Base-by-base conservation (phyloP, 64 coral and sea anemone genomes). In the Acropora yongei region DNA sequence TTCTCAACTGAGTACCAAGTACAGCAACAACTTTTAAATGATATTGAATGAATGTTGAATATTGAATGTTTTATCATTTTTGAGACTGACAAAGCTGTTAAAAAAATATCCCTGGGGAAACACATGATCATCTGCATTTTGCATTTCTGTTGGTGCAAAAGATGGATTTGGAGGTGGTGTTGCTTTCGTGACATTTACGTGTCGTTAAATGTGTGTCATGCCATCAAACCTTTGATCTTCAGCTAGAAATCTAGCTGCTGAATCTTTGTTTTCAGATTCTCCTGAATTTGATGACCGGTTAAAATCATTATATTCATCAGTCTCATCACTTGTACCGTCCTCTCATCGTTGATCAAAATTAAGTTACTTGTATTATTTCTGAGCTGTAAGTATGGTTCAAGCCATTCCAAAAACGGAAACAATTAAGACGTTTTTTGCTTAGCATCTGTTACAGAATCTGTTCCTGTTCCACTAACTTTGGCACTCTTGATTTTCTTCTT, bases 391-490 rank as follows among this genome's bases (percentile, higher is more conserved):
- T 87, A 87, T 10, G 84, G 84, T 47, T 87, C 84, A 9, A 87
- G 69, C 84, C 84, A 87, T 49, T 66, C 61, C 41, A 87, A 74
- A 71, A 43, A 87, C 12, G n/a, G n/a, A 47, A 69, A 87, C 68
- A 87, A 48, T 71, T 87, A 68, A 74, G 84, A 87, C 30, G 30
- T 30, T 30, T 30, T 0, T 30, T 45, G 84, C 43, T 86, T 69
- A 17, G 83, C 83, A 68, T 68, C 67, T 42, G 55, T 67, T 42
- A 86, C 83, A 66, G 55, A 0, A 30, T 30, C 30, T 30, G 30
- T 30, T 30, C 30, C 30, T 30, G 30, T 30, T 30, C 30, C 30
- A 57, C 83, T 86, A 13, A 86, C 3, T 17, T 86, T 86, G 16
- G 63, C 17, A 66, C 57, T 18, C 40, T 66, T 86, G 43, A 86